A percentile compares a stretch with the other conserved stretches of the same genome.
Conservation (phyloP, 2,113 vertebrate genomes). For the Upupa epops region DNA sequence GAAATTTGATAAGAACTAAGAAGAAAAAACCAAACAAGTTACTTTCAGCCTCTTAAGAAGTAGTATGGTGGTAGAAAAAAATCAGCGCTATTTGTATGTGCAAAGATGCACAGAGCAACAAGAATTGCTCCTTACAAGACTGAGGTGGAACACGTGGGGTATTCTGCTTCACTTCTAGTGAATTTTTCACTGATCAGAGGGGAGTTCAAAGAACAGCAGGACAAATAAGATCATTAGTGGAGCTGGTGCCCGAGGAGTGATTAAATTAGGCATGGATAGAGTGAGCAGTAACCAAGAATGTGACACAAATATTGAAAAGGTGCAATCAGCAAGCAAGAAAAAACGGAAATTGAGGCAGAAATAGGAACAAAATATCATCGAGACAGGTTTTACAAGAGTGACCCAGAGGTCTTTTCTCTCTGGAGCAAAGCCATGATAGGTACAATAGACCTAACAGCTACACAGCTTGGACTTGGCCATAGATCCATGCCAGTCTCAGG, state of each 20-base stretch:
- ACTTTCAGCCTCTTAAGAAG: neutral
- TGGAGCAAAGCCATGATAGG: neutral
- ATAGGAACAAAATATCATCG: neutral
- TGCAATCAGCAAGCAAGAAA: neutral
- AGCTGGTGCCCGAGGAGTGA: neutral
- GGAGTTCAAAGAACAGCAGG: neutral
- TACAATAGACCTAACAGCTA: neutral
- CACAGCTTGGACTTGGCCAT: neutral
- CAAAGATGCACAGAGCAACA: neutral
- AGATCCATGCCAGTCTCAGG: rapidly evolving
- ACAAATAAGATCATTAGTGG: neutral
- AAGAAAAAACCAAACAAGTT: neutral
- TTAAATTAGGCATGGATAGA: neutral
- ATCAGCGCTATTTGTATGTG: neutral
- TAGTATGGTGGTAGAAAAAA: neutral
- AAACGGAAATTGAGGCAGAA: neutral
- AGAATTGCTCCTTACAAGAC: neutral
- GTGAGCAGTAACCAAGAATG: neutral
- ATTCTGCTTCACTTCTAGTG: neutral
- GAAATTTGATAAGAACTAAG: neutral
- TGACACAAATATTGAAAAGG: neutral
- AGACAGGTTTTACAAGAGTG: neutral
- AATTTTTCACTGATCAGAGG: neutral
- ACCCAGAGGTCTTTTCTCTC: neutral
- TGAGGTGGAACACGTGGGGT: neutral